Evolutionary conservation across 2,888 invertebrate genomes (phyloP), one percentile per base, ranked within the genome.

Genomic region (Drosophila rubida): DNA sequence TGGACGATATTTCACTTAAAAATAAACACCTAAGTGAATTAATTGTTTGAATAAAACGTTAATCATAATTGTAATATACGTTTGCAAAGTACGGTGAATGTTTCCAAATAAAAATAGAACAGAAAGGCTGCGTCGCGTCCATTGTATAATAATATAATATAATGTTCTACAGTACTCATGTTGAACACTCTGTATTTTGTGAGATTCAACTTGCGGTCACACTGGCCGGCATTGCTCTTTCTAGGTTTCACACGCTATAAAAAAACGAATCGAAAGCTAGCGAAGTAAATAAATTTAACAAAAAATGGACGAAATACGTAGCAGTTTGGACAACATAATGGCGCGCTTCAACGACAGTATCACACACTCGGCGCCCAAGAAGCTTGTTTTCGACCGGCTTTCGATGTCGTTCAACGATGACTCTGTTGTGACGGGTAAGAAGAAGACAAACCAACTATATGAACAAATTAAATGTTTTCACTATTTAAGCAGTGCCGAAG

Each of bases 251-350:
- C 16, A 30, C 53, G 37, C 42, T 25, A 14, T 25, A 39, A 1
- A 14, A 37, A n/a, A 13, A 23, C 8, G 5, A 27, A 5, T 25
- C 5, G 19, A 39, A 22, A 13, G 53, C n/a, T 2, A 11, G n/a
- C 11, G 4, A n/a, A 32, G 32, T 11, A 4, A 25, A 23, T 27
- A 30, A 54, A 46, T 22, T 22, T 23, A 9, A 46, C 2, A 51
- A 8, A 27, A 53, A 45, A 92, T 92, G 92, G 92, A 92, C 39
- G 90, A 91, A 46, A 91, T 91, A 22, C 89, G 91, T 58, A 89
- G 88, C 46, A 91, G 89, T 66, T 87, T 92, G 23, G 91, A 91
- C 30, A 91, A 90, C 70, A 90, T 92, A 25, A 88, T 92, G 82
- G 91, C 87, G 4, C 87, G 89, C 19, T 91, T 90, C 13, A 89